Percentiles rank a stretch among this genome's conserved stretches.
phyloP scores from a whole-genome alignment of 2,113 vertebrate genomes.

The Peucedramus taeniatus region DNA sequence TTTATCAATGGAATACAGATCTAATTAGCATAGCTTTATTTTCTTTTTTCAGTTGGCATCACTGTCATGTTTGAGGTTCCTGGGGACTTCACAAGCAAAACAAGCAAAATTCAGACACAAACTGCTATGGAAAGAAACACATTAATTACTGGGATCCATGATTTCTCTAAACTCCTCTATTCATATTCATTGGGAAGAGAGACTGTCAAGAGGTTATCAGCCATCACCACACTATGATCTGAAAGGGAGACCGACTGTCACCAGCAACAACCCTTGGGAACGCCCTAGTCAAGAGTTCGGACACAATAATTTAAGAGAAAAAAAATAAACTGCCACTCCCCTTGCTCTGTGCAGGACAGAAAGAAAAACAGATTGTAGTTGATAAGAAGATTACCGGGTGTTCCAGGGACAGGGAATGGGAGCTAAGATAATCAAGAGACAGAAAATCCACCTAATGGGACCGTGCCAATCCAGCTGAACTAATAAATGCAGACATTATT shows the following conservation, averaged over 20 bases:
- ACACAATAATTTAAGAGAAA: background rate
- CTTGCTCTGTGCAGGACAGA: background rate
- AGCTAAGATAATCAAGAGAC: slow-evolving; percentile 11
- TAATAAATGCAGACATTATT: background rate
- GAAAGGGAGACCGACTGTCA: background rate
- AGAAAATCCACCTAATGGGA: slow-evolving; percentile 39
- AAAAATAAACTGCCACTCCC: background rate
- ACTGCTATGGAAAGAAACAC: background rate
- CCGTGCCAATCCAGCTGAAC: background rate
- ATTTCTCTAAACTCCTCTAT: background rate
- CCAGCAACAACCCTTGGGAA: background rate
- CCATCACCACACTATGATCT: background rate
- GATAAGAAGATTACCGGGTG: slow-evolving; percentile 13
- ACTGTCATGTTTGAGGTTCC: background rate
- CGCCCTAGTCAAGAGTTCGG: background rate
- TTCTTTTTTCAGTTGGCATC: background rate
- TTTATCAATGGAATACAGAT: background rate
- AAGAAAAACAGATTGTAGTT: slow-evolving; percentile 11
- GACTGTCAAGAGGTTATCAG: background rate
- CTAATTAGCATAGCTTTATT: background rate
- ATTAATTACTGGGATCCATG: background rate
- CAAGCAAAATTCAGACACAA: background rate
- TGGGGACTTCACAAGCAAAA: background rate
- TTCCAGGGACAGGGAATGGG: slow-evolving; percentile 23
- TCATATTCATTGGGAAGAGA: background rate